phyloP scores from a whole-genome alignment of 1,140 invertebrate species.

The Pogonus chalceus region DNA sequence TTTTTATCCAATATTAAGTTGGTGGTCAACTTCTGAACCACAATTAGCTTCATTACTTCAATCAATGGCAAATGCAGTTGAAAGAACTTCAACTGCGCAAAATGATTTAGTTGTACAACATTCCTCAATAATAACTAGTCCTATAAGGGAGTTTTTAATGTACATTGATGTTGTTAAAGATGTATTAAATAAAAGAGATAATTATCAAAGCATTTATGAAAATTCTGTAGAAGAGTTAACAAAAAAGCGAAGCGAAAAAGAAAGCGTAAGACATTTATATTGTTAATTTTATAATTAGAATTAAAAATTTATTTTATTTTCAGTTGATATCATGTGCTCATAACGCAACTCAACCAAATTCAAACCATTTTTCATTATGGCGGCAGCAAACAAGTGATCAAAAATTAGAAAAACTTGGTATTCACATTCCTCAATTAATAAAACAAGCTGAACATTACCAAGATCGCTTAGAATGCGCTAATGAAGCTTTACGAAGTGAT shows the following conservation, averaged over 20 bases:
- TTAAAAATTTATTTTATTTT: conserved; percentile 5
- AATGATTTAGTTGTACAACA: conserved; percentile 40
- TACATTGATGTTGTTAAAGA: conserved; percentile 61
- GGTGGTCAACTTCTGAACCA: conserved; percentile 44
- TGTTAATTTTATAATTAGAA: neutral
- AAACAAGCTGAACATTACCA: conserved; percentile 47
- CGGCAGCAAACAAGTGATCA: conserved; percentile 45
- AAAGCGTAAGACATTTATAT: conserved; percentile 46
- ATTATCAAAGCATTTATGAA: conserved; percentile 61
- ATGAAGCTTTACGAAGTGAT: conserved; percentile 60
- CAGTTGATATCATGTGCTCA: conserved; percentile 17
- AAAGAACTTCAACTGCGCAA: conserved; percentile 40
- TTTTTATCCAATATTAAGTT: conserved; percentile 44
- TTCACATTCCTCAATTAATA: conserved; percentile 41
- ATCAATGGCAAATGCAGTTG: conserved; percentile 40
- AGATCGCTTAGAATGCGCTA: conserved; percentile 59
- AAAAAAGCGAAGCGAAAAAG: conserved; percentile 51
- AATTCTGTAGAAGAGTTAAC: conserved; percentile 52
- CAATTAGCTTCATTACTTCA: conserved; percentile 40
- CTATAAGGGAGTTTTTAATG: conserved; percentile 57
- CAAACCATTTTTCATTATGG: conserved; percentile 40
- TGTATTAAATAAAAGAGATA: conserved; percentile 53
- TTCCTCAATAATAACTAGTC: conserved; percentile 33
- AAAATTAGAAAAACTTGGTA: conserved; percentile 44
- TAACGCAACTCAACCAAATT: conserved; percentile 15